Conservation (phyloP, 1,140 invertebrate species). For the Drosophila bocqueti region DNA sequence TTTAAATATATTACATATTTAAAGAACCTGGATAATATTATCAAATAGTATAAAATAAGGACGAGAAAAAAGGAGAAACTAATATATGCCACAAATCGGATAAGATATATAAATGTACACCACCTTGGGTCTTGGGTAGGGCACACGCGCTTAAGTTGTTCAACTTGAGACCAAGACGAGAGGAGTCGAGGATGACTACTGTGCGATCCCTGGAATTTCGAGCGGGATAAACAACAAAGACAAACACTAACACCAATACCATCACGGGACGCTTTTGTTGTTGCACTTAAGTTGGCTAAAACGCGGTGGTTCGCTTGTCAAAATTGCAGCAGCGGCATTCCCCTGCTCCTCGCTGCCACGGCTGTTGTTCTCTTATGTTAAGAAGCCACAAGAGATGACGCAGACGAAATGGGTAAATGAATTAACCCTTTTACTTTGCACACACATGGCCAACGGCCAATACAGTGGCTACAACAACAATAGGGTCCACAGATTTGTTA, state of each 20-base stretch:
- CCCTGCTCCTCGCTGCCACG: constrained; percentile 8
- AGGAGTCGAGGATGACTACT: constrained; percentile 18
- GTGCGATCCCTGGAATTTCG: constrained; percentile 73
- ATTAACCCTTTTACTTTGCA: constrained; percentile 83
- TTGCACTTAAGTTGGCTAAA: constrained; percentile 74
- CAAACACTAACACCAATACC: neutral
- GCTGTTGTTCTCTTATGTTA: constrained; percentile 26
- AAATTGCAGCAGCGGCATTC: constrained; percentile 70
- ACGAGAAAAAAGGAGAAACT: constrained; percentile 7
- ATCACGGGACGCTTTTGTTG: constrained; percentile 55
- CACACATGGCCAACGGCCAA: constrained; percentile 22
- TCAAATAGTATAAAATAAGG: neutral
- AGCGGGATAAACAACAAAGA: constrained; percentile 34
- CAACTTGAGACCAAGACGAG: constrained; percentile 44
- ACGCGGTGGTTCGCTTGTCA: constrained; percentile 73
- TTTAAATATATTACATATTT: too few species aligned
- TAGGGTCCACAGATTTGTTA: constrained; percentile 56
- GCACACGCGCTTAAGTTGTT: constrained; percentile 73
- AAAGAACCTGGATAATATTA: too few species aligned
- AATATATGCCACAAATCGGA: constrained; percentile 1
- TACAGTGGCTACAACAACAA: constrained; percentile 52
- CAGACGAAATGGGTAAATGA: constrained; percentile 77
- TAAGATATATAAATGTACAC: constrained; percentile 18
- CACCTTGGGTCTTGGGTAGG: constrained; percentile 18
- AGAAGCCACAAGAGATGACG: constrained; percentile 78